Conservation (phyloP, 2,888 invertebrate species). For the Sepioteuthis lessoniana region DNA sequence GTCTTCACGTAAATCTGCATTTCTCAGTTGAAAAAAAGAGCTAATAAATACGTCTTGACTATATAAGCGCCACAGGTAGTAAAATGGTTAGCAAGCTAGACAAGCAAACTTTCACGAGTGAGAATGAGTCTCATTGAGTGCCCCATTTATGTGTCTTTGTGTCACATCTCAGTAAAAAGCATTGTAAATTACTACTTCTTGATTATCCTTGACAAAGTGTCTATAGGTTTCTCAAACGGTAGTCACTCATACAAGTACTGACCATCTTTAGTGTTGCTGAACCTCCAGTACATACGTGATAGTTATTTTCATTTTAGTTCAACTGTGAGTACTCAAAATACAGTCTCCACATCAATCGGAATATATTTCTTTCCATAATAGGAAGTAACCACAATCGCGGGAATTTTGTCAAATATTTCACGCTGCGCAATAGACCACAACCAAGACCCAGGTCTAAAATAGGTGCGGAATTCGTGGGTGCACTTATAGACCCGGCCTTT, state of each 20-base stretch:
- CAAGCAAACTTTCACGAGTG: too few relatives aligned
- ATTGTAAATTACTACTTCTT: too few relatives aligned
- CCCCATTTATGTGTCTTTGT: too few relatives aligned
- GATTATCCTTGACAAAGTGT: too few relatives aligned
- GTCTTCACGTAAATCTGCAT: too few relatives aligned
- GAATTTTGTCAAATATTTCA: not conserved
- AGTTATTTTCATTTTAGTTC: not conserved
- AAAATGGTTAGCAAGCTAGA: too few relatives aligned
- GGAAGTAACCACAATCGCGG: not conserved
- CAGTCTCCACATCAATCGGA: not conserved
- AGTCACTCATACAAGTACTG: not conserved
- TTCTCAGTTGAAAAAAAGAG: too few relatives aligned
- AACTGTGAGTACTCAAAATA: not conserved
- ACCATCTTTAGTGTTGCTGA: not conserved
- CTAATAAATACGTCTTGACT: too few relatives aligned
- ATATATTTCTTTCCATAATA: not conserved
- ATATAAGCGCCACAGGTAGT: too few relatives aligned
- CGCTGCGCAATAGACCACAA: not conserved
- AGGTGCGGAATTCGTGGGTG: not conserved
- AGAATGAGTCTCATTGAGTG: too few relatives aligned
- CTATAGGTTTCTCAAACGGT: too few relatives aligned
- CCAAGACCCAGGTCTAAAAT: not conserved
- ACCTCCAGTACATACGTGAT: not conserved
- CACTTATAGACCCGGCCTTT: not conserved
- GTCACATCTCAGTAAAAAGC: too few relatives aligned